Evolutionary conservation across 92 coral and sea anemone species (phyloP), one percentile per base, ranked within the genome.

Genomic region (Actinernus sp.): DNA sequence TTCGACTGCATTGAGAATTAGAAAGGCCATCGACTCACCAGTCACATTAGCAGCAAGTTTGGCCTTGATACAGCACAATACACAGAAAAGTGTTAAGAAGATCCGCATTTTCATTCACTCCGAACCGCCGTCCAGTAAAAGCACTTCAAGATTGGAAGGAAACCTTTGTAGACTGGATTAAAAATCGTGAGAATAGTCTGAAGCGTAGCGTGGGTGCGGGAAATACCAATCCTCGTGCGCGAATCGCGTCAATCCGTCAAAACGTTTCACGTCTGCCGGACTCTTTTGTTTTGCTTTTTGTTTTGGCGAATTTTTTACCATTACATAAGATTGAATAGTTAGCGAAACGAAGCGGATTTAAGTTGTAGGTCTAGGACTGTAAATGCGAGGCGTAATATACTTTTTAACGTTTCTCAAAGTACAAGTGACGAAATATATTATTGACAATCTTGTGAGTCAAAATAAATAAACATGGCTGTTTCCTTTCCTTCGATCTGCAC

Each of bases 91-190:
- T 5, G 22, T 8, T n/a, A n/a, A n/a, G n/a, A n/a, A n/a, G n/a
- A n/a, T n/a, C n/a, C n/a, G n/a, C n/a, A n/a, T n/a, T 45, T 8
- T 8, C 52, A 14, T 45, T 5, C 52, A 45, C 17, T 17, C 6
- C 10, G 10, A 6, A 8, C 5, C 19, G 5, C 10, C 18, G 10
- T 40, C 65, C 78, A 58, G 66, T 55, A 27, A 30, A 57, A 3
- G 56, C 53, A 55, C 78, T 55, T 70, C 61, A 55, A 41, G 43
- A 25, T 26, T 70, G 78, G 78, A 55, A 70, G 78, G 78, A 55
- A 70, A 70, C 66, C 20, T 70, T 48, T 25, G 78, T 55, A 31
- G 36, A 24, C 43, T 45, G 58, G 66, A 58, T 4, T 4, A 18
- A 5, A 45, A 45, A 45, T 45, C 52, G 52, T 45, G 52, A 8